Evolutionary conservation across 2,113 vertebrate genomes (phyloP).

Genomic region (Halichoerus grypus): DNA sequence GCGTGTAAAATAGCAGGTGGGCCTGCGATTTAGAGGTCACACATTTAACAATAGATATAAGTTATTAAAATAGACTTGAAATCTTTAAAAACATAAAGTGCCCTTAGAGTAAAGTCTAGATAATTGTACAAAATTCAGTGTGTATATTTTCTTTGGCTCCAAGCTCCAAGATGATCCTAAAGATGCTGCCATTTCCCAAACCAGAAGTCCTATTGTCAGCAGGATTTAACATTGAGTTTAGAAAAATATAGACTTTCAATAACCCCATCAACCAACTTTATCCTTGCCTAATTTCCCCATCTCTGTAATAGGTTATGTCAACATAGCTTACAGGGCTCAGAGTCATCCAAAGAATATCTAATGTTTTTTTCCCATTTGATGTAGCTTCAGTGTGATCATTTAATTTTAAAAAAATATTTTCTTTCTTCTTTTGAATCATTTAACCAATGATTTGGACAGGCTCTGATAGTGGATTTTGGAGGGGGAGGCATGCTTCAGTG

Average conservation of each 20-base stretch:
- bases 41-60: conserved; percentile 9
- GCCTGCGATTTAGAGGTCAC: conserved; percentile 46
- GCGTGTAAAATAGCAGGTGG: neutral
- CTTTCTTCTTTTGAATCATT: neutral
- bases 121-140: neutral
- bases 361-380: neutral
- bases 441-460: neutral
- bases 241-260: neutral
- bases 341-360: neutral
- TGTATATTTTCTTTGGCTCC: neutral
- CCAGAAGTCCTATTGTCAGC: neutral
- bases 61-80: conserved; percentile 33
- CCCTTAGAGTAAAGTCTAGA: conserved; percentile 26
- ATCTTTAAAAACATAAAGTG: conserved; percentile 14
- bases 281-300: neutral
- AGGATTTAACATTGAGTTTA: neutral
- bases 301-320: neutral
- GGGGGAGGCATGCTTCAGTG: rapidly evolving
- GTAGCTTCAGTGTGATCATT: neutral
- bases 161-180: conserved; percentile 48
- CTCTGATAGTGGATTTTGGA: neutral
- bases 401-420: neutral
- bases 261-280: neutral
- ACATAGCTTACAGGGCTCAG: neutral
- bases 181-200: conserved; percentile 14